phyloP scores from a whole-genome alignment of 2,888 invertebrate genomes.

The Drosophila testacea region DNA sequence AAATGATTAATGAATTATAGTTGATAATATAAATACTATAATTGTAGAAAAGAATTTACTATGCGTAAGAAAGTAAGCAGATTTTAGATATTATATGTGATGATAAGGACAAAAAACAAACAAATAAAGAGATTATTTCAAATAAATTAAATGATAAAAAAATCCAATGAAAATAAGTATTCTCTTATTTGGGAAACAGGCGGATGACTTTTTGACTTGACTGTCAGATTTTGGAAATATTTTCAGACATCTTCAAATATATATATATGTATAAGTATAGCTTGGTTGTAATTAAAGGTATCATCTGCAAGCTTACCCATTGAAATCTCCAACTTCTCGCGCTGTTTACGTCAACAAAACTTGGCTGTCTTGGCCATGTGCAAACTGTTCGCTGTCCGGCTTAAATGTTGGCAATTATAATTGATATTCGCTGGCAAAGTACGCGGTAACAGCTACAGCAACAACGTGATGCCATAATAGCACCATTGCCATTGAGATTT shows the following conservation, averaged over 20 bases:
- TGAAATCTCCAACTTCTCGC: conserved; percentile 10
- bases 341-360: background rate
- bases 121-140: background rate
- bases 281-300: conserved; percentile 4
- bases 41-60: conserved; percentile 71
- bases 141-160: conserved; percentile 48
- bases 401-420: conserved; percentile 58
- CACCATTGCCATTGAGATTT: conserved; percentile 24
- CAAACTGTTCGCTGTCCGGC: conserved; percentile 8
- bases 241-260: background rate
- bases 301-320: conserved; percentile 9
- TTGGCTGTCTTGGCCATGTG: conserved; percentile 36
- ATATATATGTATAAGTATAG: background rate
- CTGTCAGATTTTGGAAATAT: background rate
- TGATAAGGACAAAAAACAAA: conserved; percentile 42
- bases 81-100: conserved; percentile 73
- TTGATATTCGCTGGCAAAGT: conserved; percentile 52
- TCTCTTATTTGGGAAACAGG: background rate
- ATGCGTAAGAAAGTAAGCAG: conserved; percentile 60
- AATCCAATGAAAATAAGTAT: conserved; percentile 26
- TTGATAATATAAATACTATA: conserved; percentile 31
- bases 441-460: conserved; percentile 4
- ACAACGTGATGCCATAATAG: conserved; percentile 57
- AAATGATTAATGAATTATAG: conserved; percentile 8
- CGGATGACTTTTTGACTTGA: background rate